Percentiles rank a stretch among this genome's conserved stretches.
Conservation (phyloP, 2,888 invertebrate genomes). For the Scotopteryx bipunctaria region DNA sequence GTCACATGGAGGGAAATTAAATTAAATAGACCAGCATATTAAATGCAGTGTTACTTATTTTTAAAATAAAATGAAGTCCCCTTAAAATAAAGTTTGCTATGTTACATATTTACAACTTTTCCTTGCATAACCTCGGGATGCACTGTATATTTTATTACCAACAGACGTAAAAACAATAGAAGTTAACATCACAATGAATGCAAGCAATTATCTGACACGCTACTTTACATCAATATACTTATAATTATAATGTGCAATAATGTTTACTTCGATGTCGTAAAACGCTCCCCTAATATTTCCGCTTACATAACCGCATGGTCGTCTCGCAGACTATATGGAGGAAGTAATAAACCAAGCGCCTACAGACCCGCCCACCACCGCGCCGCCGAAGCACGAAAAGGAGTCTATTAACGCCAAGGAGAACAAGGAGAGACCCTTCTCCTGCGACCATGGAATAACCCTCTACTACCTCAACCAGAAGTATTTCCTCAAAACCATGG, state of each 20-base stretch:
- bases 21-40: too few relatives aligned
- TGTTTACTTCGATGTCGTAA: conserved; percentile 32
- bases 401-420: conserved; percentile 62
- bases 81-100: too few relatives aligned
- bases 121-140: too few relatives aligned
- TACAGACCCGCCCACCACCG: conserved; percentile 52
- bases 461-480: conserved; percentile 87
- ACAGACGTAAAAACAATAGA: too few relatives aligned
- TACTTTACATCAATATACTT: too few relatives aligned
- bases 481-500: conserved; percentile 67
- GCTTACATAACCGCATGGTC: conserved; percentile 69
- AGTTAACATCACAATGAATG: background rate
- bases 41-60: background rate
- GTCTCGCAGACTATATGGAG: conserved; percentile 55
- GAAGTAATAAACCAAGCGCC: conserved; percentile 44
- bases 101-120: too few relatives aligned
- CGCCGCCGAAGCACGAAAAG: conserved; percentile 44
- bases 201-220: background rate
- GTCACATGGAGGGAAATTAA: too few relatives aligned
- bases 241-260: conserved; percentile 7
- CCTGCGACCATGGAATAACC: conserved; percentile 89
- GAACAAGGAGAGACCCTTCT: conserved; percentile 74
- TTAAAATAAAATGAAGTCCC: too few relatives aligned
- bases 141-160: background rate
- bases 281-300: conserved; percentile 56